Base-by-base conservation (phyloP, 2,113 vertebrate genomes). In the Athene cunicularia region DNA sequence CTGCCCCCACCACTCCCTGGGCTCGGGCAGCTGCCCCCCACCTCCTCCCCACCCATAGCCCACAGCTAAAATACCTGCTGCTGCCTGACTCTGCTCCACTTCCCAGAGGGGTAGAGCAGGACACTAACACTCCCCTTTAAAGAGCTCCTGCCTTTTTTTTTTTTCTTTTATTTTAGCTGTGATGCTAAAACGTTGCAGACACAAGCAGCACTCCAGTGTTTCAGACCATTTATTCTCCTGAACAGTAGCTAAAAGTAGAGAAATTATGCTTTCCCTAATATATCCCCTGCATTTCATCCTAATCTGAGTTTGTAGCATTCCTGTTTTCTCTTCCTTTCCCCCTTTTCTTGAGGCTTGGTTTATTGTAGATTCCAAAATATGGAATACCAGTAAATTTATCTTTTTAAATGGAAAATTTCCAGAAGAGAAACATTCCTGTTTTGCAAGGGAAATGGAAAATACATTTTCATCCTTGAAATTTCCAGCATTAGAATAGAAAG, bases 331-430 rank as follows among this genome's bases (percentile, higher is more conserved):
- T 35, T 62, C 13, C 7, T 80, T 73, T 32, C 16, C 16, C 24
- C 8, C 2, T 13, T 68, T 62, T 77, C 28, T 37, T 22, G 13
- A 63, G 14, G 14, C 5, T 16, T 7, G 8, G 56, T 87, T 84
- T 81, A 52, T 37, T 56, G 14, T n/a, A 24, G 30, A n/a, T 76
- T 93, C 73, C 41, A 43, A 77, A 88, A 83, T 18, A 11, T 35
- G 30, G 17, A 68, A 30, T 89, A 41, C 32, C 0, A 0, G 5
- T 56, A 72, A 79, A 59, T 2, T 2, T 20, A 1, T 52, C 52
- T 56, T 53, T 39, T 64, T 59, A 11, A 92, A 86, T 27, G 37
- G 37, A 80, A 86, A 74, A 83, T 84, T 74, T 86, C 72, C 52
- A 4, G 0, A 59, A 18, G 30, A 77, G 23, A 73, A 94, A 27